A percentile compares a stretch with the other conserved stretches of the same genome.
phyloP scores from a whole-genome alignment of 92 coral and sea anemone genomes.

The Paramuricea clavata region DNA sequence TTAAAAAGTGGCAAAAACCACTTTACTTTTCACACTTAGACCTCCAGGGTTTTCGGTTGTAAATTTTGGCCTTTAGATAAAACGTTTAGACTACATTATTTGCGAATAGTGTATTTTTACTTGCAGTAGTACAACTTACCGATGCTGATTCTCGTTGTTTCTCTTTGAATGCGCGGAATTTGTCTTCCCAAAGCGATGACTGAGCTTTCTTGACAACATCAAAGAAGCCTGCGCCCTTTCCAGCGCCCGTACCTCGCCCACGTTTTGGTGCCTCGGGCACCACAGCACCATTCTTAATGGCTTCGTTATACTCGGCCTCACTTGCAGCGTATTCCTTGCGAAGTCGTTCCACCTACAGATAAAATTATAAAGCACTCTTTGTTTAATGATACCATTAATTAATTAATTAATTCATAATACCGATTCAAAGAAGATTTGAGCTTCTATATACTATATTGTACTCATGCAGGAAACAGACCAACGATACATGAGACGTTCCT shows the following conservation, averaged over 20 bases:
- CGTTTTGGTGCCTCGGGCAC: constrained; percentile 42
- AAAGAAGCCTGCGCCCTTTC: constrained; percentile 88
- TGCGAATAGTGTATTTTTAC: no score
- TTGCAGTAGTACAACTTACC: constrained; percentile 16
- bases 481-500: no score
- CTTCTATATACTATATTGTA: no score
- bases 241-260: constrained; percentile 47
- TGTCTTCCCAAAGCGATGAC: constrained; percentile 99
- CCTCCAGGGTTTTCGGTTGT: no score
- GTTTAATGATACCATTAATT: background rate
- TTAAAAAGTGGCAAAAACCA: no score
- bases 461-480: no score
- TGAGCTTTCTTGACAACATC: constrained; percentile 98
- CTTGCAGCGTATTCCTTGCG: constrained; percentile 78
- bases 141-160: constrained; percentile 82
- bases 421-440: no score
- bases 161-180: constrained; percentile 96
- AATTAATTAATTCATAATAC: no score
- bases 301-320: constrained; percentile 83
- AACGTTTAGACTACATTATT: background rate
- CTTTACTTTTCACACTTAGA: no score
- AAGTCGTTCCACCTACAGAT: constrained; percentile 77
- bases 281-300: constrained; percentile 83
- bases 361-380: background rate
- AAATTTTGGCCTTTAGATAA: no score